A percentile compares a stretch with the other conserved stretches of the same genome.
Evolutionary conservation across 2,113 vertebrate species (phyloP).

Genomic region (Empidonax alnorum): DNA sequence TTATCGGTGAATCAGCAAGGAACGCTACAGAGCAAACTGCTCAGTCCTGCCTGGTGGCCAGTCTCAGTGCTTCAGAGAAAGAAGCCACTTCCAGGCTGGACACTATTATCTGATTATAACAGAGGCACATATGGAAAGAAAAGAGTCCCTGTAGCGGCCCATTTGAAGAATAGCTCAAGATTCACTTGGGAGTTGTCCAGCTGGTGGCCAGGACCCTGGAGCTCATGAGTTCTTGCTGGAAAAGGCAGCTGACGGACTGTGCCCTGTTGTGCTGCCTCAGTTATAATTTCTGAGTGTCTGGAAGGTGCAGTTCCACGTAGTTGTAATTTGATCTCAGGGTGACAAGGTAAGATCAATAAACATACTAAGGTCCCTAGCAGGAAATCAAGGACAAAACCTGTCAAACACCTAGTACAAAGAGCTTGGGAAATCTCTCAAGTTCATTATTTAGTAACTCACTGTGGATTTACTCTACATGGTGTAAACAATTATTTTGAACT

Average conservation of each 20-base stretch:
- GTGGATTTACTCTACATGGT: background rate
- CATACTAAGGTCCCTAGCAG: background rate
- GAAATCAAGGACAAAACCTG: background rate
- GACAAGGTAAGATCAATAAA: conserved; percentile 9
- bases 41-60: background rate
- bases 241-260: background rate
- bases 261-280: background rate
- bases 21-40: background rate
- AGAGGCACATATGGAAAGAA: background rate
- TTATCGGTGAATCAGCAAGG: background rate
- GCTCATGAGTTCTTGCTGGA: background rate
- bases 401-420: background rate
- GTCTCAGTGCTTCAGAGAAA: background rate
- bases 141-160: background rate
- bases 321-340: background rate
- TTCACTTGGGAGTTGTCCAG: background rate
- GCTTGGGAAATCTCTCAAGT: background rate
- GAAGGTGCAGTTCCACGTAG: background rate
- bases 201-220: background rate
- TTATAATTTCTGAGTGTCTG: background rate
- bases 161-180: background rate
- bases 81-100: background rate
- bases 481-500: background rate
- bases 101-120: background rate
- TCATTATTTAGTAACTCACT: conserved; percentile 2